Conservation (phyloP, 2,113 vertebrate species). For the Ariopsis seemanni region DNA sequence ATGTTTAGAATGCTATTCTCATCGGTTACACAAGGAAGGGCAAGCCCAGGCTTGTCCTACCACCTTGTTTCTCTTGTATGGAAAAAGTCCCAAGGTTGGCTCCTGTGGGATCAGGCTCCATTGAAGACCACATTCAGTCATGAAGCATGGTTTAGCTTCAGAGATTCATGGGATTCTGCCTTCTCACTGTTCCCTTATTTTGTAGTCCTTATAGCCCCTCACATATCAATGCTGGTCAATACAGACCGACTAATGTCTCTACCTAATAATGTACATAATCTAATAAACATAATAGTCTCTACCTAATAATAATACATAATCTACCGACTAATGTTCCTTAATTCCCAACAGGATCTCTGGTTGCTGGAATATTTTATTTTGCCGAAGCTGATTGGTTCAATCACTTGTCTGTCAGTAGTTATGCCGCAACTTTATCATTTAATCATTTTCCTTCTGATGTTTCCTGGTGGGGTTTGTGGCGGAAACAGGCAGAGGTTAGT, state of each 20-base stretch:
- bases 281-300: too few species aligned
- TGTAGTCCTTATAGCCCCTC: background rate
- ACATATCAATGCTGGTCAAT: background rate
- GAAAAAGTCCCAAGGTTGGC: conserved; percentile 18
- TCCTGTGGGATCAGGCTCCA: conserved; percentile 30
- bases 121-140: conserved; percentile 20
- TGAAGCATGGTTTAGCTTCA: background rate
- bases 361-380: background rate
- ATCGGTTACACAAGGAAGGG: conserved; percentile 37
- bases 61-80: background rate
- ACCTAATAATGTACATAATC: too few species aligned
- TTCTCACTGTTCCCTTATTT: background rate
- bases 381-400: background rate
- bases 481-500: background rate
- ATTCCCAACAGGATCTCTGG: too few species aligned
- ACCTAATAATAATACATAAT: too few species aligned
- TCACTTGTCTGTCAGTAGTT: background rate
- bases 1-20: conserved; percentile 46
- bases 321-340: background rate
- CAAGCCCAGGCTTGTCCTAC: conserved; percentile 30
- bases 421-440: background rate
- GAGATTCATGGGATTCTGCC: background rate
- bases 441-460: background rate
- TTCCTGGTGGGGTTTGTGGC: background rate
- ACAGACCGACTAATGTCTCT: background rate